Evolutionary conservation across 2,113 vertebrate species (phyloP), one percentile per base, ranked within the genome.

Genomic region (Nibea coibor): DNA sequence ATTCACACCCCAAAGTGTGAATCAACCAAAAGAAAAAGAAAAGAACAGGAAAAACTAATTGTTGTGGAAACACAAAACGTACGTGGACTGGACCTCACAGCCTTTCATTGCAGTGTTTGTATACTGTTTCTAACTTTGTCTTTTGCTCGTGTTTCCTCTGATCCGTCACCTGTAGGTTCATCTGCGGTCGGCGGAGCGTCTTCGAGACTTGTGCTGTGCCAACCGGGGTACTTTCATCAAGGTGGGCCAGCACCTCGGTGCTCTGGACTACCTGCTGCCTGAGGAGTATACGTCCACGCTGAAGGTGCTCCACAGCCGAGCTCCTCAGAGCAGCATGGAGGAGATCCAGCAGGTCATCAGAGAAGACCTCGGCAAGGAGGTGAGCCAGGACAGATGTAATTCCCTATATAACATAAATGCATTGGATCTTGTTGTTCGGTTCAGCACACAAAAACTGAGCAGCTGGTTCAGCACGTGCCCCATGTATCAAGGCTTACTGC

Each of bases 211-310:
- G 85, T 99, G 98, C 92, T 97, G 97, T n/a, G 96, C 96, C 84
- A 99, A 99, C 93, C 89, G 98, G 77, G 98, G 98, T 66, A 99
- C 97, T 3, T 99, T 98, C 93, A 98, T 99, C 93, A 99, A 99
- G 91, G 97, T 99, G 84, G 98, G 98, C 5, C 98, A 99, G 91
- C 97, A 99, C 90, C 93, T 99, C 17, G 98, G 97, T 1, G 97
- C 97, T 0, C 94, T 99, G 70, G 97, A 99, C 79, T 99, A 99
- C 89, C 95, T 99, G 70, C 91, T 99, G 66, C 98, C 98, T 0
- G 95, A 96, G 72, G 98, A 99, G 90, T 99, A 99, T 93, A 99
- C 98, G 10, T 95, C 95, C 90, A 98, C 97, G 0, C 95, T 99
- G 83, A 97, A 96, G 89, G 94, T 99, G 57, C 95, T 99, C 8